Base-by-base conservation (phyloP, 1,140 invertebrate genomes). In the Drosophila eugracilis region DNA sequence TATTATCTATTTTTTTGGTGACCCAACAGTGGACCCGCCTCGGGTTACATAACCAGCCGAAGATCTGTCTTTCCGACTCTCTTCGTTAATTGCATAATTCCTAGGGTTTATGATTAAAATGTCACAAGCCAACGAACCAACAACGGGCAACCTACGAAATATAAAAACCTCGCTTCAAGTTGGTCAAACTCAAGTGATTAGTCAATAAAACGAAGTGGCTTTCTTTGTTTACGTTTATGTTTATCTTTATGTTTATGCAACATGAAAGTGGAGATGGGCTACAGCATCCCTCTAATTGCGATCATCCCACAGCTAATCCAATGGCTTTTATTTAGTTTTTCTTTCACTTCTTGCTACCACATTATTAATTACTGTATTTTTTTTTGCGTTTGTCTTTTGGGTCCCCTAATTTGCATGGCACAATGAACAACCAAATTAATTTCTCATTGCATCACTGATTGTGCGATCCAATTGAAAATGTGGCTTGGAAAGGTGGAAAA, bases 21-120 rank as follows among this genome's bases (percentile, higher is more conserved):
- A 83, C 78, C 74, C 59, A 78, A 73, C 72, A 55, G 37, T 37
- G 55, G 30, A 47, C 60, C 60, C 55, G 60, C 60, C 65, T 54
- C 36, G 7, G 26, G 1, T 83, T 83, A 83, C 69, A 70, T 75
- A 83, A n/a, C n/a, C n/a, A 84, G 57, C 69, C 67, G 42, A 28
- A 74, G 63, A 63, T 81, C 75, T 45, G 74, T 62, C 28, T 62
- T 59, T 44, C 12, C 36, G 39, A 32, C 66, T 72, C 30, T 62
- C 49, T 67, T 49, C 65, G 45, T 44, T 78, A 85, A 84, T 84
- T 84, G 83, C 71, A 84, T 84, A 85, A 84, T 59, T 83, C 69
- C 32, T 24, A 53, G 42, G 65, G 65, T 70, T 63, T 66, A 62
- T 79, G 65, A 85, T 84, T 72, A 71, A 84, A 85, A 84, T 84